These are phyloP conservation scores for Aptenodytes patagonicus DNA, from an alignment of 2,113 vertebrate genomes.

Conservation along the genomic window DNA sequence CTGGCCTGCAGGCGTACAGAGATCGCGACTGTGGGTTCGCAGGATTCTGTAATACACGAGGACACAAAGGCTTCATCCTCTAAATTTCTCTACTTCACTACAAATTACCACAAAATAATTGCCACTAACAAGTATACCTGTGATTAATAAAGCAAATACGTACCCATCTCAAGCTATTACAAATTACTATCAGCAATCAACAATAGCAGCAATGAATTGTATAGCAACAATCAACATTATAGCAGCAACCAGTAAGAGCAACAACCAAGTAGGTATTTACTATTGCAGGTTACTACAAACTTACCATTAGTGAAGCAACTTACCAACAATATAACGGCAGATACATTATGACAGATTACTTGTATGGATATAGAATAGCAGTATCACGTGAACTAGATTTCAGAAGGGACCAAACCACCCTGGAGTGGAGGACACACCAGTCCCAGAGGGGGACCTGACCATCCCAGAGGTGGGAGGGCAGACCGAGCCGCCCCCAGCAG, in stretches of 20 bases:
- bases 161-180: not conserved
- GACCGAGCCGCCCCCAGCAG: rapidly evolving
- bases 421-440: rapidly evolving
- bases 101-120: not conserved
- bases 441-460: not conserved
- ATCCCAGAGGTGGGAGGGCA: not conserved
- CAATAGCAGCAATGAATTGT: not conserved
- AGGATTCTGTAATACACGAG: not conserved
- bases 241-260: not conserved
- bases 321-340: not conserved
- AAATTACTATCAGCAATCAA: not conserved
- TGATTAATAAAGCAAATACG: not conserved
- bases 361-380: too few relatives aligned
- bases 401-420: not conserved
- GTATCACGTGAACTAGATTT: not conserved
- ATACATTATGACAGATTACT: not conserved
- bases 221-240: too few relatives aligned
- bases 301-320: not conserved
- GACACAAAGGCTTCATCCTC: not conserved
- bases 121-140: not conserved
- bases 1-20: rapidly evolving
- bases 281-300: too few relatives aligned
- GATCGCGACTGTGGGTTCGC: rapidly evolving
- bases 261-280: not conserved
- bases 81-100: not conserved